Conservation (phyloP, 2,797 vertebrate genomes). For the Tangara arthus region DNA sequence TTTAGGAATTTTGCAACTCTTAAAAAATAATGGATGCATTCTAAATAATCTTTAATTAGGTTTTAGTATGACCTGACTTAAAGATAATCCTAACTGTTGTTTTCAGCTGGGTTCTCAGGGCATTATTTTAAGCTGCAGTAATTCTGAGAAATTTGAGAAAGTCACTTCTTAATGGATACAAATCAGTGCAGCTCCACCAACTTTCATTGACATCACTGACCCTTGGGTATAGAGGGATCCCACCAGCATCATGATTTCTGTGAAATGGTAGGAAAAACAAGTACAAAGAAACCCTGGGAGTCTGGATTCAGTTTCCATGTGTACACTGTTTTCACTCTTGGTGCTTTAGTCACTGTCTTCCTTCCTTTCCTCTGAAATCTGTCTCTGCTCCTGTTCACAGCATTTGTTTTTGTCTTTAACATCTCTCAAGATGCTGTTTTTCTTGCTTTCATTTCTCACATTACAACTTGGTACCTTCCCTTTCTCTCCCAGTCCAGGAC, state of each 20-base stretch:
- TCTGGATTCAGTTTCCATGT: neutral
- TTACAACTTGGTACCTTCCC: neutral
- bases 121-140: constrained; percentile 15
- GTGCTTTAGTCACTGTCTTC: constrained; percentile 49
- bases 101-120: neutral
- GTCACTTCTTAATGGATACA: neutral
- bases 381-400: constrained; percentile 28
- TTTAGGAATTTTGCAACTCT: neutral
- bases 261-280: constrained; percentile 31
- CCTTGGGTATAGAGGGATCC: constrained; percentile 9
- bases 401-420: neutral
- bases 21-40: neutral
- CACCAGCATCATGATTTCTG: constrained; percentile 7
- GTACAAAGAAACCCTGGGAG: constrained; percentile 17
- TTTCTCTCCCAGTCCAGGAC: neutral
- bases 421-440: constrained; percentile 25
- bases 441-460: neutral
- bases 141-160: constrained; percentile 21
- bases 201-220: constrained; percentile 19
- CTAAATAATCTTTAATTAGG: neutral
- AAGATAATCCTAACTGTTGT: neutral
- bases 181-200: constrained; percentile 11
- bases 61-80: neutral
- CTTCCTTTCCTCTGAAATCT: constrained; percentile 45
- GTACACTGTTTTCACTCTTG: neutral